These are phyloP conservation scores for Parelbella ahira DNA, from an alignment of 2,888 invertebrate genomes.

Conservation along the genomic window DNA sequence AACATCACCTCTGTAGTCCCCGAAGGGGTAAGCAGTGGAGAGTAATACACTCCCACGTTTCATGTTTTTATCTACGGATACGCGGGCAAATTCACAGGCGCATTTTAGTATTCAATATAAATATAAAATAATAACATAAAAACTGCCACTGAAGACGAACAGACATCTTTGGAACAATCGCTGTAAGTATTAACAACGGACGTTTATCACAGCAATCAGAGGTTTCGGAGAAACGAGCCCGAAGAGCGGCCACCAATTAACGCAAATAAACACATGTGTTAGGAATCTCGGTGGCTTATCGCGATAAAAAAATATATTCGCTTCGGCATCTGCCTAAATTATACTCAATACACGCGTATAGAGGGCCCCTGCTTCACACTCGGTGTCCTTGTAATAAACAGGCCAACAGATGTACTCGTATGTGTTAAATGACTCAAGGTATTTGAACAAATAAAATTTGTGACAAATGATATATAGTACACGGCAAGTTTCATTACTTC, in stretches of 20 bases:
- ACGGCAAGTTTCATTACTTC: too few species aligned
- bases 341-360: constrained; percentile 1
- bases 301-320: constrained; percentile 13
- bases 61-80: too few species aligned
- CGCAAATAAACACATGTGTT: constrained; percentile 27
- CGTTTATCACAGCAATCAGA: constrained; percentile 13
- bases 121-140: too few species aligned
- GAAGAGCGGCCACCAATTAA: constrained; percentile 9
- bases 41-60: too few species aligned
- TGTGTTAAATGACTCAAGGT: too few species aligned
- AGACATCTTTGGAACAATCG: too few species aligned
- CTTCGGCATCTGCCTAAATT: constrained; percentile 11
- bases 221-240: constrained; percentile 4
- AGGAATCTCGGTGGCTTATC: constrained; percentile 28
- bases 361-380: background rate
- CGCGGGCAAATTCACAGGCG: too few species aligned
- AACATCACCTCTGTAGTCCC: too few species aligned
- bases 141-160: too few species aligned
- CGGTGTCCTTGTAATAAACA: constrained; percentile 13
- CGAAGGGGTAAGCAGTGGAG: too few species aligned
- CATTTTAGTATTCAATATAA: too few species aligned
- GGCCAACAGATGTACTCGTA: constrained; percentile 11
- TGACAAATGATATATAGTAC: background rate
- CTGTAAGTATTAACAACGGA: constrained; percentile 1
- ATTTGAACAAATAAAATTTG: background rate